Evolutionary conservation across 2,888 invertebrate species (phyloP).

Genomic region (Antheraea assamensis): DNA sequence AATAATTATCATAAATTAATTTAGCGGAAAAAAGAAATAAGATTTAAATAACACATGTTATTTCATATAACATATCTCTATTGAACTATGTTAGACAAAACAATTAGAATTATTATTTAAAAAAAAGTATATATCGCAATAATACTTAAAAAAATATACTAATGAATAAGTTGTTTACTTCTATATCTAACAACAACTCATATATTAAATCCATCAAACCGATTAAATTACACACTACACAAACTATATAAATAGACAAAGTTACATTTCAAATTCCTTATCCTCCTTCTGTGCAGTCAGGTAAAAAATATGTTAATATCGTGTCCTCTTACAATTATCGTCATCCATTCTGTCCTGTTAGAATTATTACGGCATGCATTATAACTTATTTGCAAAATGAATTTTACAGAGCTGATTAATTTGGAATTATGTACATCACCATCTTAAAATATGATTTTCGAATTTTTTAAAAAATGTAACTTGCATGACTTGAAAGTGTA

Average conservation of each 20-base stretch:
- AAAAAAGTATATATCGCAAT: too few relatives aligned
- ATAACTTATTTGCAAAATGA: background rate
- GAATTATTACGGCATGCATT: background rate
- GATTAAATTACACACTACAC: too few relatives aligned
- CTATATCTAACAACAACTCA: background rate
- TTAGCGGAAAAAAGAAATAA: too few relatives aligned
- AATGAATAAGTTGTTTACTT: background rate
- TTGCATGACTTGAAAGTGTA: background rate
- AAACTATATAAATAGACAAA: too few relatives aligned
- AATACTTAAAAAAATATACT: background rate
- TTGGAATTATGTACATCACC: background rate
- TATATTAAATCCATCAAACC: too few relatives aligned
- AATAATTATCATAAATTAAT: too few relatives aligned
- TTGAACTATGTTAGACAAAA: too few relatives aligned
- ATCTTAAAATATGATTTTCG: background rate
- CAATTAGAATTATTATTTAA: too few relatives aligned
- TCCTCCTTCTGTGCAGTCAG: too few relatives aligned
- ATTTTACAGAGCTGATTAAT: background rate
- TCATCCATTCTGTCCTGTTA: background rate
- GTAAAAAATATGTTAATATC: background rate
- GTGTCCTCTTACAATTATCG: background rate
- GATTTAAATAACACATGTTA: too few relatives aligned
- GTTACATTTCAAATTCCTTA: too few relatives aligned
- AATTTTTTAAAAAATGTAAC: background rate
- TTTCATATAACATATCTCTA: too few relatives aligned